These are phyloP conservation scores for Epistrophe eligans DNA, from an alignment of 2,888 invertebrate species.

Conservation along the genomic window DNA sequence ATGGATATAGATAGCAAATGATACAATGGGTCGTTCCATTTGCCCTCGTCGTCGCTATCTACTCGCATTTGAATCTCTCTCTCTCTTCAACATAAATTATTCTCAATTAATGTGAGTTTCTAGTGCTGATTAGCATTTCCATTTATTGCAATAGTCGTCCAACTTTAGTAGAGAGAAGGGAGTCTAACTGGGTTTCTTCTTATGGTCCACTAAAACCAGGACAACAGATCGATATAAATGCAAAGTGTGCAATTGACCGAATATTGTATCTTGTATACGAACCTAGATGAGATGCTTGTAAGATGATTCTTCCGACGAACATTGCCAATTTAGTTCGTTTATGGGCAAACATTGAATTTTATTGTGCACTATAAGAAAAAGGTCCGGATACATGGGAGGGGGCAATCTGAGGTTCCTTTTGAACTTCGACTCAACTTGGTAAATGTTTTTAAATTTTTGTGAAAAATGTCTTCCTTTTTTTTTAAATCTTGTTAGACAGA, in stretches of 20 bases:
- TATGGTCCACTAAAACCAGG: constrained; percentile 16
- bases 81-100: constrained; percentile 61
- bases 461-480: too few species aligned
- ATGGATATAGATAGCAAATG: neutral
- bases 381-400: neutral
- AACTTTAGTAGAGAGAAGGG: neutral
- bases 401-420: neutral
- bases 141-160: constrained; percentile 46
- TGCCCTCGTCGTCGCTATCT: constrained; percentile 7
- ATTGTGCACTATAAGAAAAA: constrained; percentile 31
- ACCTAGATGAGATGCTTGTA: constrained; percentile 40
- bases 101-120: constrained; percentile 70
- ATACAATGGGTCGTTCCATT: constrained; percentile 41
- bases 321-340: constrained; percentile 67
- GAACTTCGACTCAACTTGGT: fast-evolving
- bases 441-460: too few species aligned
- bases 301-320: constrained; percentile 31
- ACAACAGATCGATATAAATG: constrained; percentile 69
- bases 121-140: constrained; percentile 71
- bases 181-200: neutral
- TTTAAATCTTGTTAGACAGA: too few species aligned
- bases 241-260: constrained; percentile 49
- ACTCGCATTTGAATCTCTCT: constrained; percentile 22
- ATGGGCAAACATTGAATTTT: constrained; percentile 72
- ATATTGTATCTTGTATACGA: constrained; percentile 6